A percentile compares a stretch with the other conserved stretches of the same genome.
Evolutionary conservation across 2,888 invertebrate species (phyloP).

Genomic region (Imbricaverruca yamaguchii): DNA sequence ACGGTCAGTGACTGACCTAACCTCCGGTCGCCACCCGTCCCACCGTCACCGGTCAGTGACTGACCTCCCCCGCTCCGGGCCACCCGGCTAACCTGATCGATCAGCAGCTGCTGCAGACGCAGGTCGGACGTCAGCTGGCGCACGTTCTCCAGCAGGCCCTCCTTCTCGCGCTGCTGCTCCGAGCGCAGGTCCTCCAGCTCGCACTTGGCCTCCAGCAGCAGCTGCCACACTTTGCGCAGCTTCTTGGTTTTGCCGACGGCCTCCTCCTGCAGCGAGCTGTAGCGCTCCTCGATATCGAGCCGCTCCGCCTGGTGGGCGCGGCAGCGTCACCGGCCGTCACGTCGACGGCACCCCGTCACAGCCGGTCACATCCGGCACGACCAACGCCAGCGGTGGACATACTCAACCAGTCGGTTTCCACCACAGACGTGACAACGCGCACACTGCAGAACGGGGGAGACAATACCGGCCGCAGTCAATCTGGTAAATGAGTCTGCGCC

Average conservation of each 20-base stretch:
- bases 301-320: constrained; percentile 60
- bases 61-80: constrained; percentile 37
- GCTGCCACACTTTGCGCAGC: constrained; percentile 76
- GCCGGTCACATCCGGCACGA: too few species aligned
- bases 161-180: constrained; percentile 95
- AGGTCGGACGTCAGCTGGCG: constrained; percentile 82
- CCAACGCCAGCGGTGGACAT: too few species aligned
- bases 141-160: constrained; percentile 87
- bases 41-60: background rate
- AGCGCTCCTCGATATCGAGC: constrained; percentile 87
- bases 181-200: constrained; percentile 79
- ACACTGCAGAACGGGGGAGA: too few species aligned
- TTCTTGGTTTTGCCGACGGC: constrained; percentile 86
- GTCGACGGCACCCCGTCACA: too few species aligned
- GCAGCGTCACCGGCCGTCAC: too few species aligned
- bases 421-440: too few species aligned
- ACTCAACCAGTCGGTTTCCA: too few species aligned
- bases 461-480: too few species aligned
- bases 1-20: too few species aligned
- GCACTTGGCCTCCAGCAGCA: constrained; percentile 70
- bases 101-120: constrained; percentile 78
- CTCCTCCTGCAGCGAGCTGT: constrained; percentile 90
- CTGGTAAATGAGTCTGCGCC: too few species aligned
- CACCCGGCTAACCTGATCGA: constrained; percentile 87
- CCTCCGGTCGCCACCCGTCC: too few species aligned